These are phyloP conservation scores for Cassiopea xamachana DNA, from an alignment of 30 jellyfish, hydroid and myxozoan genomes.

Conservation along the genomic window DNA sequence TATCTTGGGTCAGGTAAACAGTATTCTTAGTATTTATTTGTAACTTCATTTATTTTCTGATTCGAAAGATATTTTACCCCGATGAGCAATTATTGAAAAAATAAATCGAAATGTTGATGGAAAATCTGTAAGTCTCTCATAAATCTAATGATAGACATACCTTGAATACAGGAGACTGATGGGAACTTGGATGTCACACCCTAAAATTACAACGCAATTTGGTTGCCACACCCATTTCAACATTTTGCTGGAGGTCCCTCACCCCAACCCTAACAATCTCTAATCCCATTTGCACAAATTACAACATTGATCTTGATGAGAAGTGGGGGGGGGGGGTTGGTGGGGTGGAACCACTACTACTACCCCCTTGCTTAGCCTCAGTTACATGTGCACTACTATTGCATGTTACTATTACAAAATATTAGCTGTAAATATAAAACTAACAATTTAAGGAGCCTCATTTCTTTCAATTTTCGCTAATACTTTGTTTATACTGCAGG, in stretches of 20 bases:
- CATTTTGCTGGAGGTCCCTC: too few relatives aligned
- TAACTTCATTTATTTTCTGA: background rate
- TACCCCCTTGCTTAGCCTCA: background rate
- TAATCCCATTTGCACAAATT: background rate
- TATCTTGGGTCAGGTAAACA: background rate
- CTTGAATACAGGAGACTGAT: background rate
- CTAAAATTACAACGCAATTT: too few relatives aligned
- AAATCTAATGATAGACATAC: background rate
- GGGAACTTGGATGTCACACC: too few relatives aligned
- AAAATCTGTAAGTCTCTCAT: background rate
- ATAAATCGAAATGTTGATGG: background rate
- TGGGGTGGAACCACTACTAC: background rate
- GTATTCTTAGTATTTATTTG: background rate
- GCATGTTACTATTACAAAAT: background rate
- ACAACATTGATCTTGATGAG: too few relatives aligned
- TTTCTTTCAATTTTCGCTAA: background rate
- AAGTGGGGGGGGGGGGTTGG: too few relatives aligned
- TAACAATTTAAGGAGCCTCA: background rate
- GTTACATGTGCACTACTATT: background rate
- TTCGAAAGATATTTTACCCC: background rate
- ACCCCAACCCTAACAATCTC: too few relatives aligned
- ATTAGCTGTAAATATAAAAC: too few relatives aligned
- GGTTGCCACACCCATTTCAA: too few relatives aligned
- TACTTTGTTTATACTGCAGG: background rate
- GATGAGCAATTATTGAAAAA: background rate